Evolutionary conservation across 64 coral and sea anemone genomes (phyloP).

Genomic region (Catalaphyllia jardinei): DNA sequence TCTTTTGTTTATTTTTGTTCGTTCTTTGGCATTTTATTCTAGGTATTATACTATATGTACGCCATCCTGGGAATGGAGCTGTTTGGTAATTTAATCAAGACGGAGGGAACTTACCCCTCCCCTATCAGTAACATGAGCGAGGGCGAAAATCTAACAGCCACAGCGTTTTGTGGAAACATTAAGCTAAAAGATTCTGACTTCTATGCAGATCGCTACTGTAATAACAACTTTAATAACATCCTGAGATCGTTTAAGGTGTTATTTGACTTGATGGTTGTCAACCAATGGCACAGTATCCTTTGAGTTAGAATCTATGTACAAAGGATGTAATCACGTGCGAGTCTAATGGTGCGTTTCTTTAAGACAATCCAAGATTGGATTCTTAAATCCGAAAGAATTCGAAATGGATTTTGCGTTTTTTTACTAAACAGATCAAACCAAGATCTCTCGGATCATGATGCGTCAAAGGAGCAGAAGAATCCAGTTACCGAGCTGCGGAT

Average conservation of each 20-base stretch:
- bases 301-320: neutral
- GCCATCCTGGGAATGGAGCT: constrained; percentile 94
- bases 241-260: constrained; percentile 86
- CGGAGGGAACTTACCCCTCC: constrained; percentile 56
- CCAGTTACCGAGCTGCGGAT: no score
- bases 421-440: no score
- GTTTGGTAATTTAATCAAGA: constrained; percentile 73
- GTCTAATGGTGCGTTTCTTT: no score
- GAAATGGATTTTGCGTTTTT: no score
- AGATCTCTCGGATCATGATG: no score
- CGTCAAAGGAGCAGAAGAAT: no score
- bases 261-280: constrained; percentile 98
- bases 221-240: constrained; percentile 94
- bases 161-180: constrained; percentile 77
- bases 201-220: constrained; percentile 78
- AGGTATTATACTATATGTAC: constrained; percentile 92
- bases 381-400: no score
- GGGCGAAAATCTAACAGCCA: constrained; percentile 42
- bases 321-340: no score
- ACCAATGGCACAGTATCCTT: constrained; percentile 99
- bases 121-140: neutral
- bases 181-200: constrained; percentile 94
- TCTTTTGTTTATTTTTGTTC: neutral
- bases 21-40: neutral
- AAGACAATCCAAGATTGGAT: no score